Evolutionary conservation across 64 coral and sea anemone genomes (phyloP).

Genomic region (Montipora efflorescens): DNA sequence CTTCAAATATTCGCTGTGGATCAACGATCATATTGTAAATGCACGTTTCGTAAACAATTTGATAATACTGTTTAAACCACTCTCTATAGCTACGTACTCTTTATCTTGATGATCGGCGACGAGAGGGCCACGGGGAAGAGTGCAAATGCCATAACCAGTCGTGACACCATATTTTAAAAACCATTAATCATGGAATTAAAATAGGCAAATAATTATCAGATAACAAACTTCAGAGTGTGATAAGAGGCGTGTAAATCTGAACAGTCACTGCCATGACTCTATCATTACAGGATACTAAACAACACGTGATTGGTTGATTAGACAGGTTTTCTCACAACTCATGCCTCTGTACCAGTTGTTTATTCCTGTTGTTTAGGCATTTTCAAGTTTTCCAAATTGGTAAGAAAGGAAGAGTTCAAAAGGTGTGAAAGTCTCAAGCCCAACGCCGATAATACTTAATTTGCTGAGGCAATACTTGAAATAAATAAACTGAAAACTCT

Average conservation of each 20-base stretch:
- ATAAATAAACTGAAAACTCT: too few relatives aligned
- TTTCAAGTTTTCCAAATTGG: too few relatives aligned
- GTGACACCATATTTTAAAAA: not conserved
- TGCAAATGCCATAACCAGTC: not conserved
- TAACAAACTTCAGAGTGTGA: not conserved
- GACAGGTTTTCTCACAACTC: conserved; percentile 15
- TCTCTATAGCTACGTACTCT: not conserved
- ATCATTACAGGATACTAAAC: not conserved
- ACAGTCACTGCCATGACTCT: not conserved
- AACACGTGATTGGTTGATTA: conserved; percentile 31
- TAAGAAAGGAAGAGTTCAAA: too few relatives aligned
- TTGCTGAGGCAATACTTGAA: too few relatives aligned
- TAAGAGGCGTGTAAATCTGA: not conserved
- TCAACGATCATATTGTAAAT: not conserved
- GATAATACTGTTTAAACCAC: not conserved
- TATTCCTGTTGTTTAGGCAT: not conserved
- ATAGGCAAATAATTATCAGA: not conserved
- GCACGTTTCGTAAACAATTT: not conserved
- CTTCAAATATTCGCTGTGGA: too few relatives aligned
- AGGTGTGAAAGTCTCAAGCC: too few relatives aligned
- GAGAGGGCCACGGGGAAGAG: not conserved
- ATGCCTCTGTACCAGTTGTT: conserved; percentile 31
- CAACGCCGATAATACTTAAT: too few relatives aligned
- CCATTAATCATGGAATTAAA: conserved; percentile 4
- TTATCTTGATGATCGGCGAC: conserved; percentile 22